Base-by-base conservation (phyloP, 2,888 invertebrate genomes). In the Tuberolachnus salignus region DNA sequence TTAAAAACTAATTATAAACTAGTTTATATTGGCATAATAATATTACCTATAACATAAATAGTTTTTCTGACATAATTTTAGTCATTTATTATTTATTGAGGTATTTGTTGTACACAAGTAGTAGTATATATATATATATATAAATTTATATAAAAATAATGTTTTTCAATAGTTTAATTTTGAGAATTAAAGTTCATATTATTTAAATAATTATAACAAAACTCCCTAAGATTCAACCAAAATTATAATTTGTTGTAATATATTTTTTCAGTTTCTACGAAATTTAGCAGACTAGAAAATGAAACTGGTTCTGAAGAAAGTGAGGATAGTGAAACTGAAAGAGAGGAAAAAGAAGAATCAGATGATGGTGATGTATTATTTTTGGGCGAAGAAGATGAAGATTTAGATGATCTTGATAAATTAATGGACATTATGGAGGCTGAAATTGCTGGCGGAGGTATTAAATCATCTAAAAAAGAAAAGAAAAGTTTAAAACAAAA, bases 341-440 rank as follows among this genome's bases (percentile, higher is more conserved):
- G 8, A 55, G 64, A 61, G 21, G 69, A 42, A 42, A 69, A 78
- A 69, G 69, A 66, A 61, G 78, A 78, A 59, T 78, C 78, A 49
- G 78, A 78, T 51, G 78, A 78, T 51, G 78, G 78, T 21, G 78
- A 78, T 78, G 78, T 78, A 11, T 69, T 78, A 42, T 78, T 51
- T 51, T 51, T 78, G 13, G 78, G 78, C 0, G 57, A 78, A 78
- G 67, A 78, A 69, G 78, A 78, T 78, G 78, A 78, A 78, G 78
- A 78, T 49, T 69, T 78, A 11, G 78, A 78, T 42, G 78, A 78
- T 78, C 69, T 78, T 42, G 78, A 78, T 19, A 78, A 78, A 69
- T 51, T 78, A 78, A 78, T 78, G 78, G 78, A 78, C 2, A 78
- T 78, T 59, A 78, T 78, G 78, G 78, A 78, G 9, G 78, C 78